Evolutionary conservation across 2,888 invertebrate genomes (phyloP), one percentile per base, ranked within the genome.

Genomic region (Omphaloscelis lunosa): DNA sequence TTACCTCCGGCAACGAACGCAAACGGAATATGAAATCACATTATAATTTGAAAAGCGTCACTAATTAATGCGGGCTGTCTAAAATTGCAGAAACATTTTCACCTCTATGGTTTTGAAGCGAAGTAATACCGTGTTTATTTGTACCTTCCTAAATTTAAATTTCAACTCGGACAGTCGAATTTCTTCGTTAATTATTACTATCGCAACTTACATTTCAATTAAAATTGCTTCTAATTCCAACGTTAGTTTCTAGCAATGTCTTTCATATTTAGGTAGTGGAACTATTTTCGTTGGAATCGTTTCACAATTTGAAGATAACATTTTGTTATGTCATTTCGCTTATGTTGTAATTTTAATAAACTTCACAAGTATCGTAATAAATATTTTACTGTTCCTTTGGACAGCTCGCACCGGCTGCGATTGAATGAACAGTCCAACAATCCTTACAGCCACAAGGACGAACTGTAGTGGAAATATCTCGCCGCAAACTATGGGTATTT

Each of bases 1-100:
- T n/a, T 27, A n/a, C 39, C 63, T 29, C 48, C 6, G 12, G 5
- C 8, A 23, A 12, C n/a, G 41, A 65, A 65, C 65, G 17, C 23
- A 53, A 75, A 79, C 67, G 23, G 79, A 75, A 79, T 79, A 79
- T 34, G 8, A 67, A 67, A 53, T 75, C 56, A 45, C 45, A 66
- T 78, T 51, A 48, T n/a, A 51, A 41, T 61, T 59, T 48, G 2
- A 76, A 23, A 23, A 77, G 51, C 41, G 17, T 41, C 17, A 41
- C 34, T 20, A 51, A 77, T 51, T 34, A 59, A 48, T 76, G 48
- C 12, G 7, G 27, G 2, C 34, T 51, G 62, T 29, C 48, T 39
- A 4, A 39, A 29, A 61, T 39, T 12, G 6, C 17, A 39, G 23
- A 20, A 51, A 41, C 51, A 29, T 29, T 53, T 65, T 53, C 34